A percentile compares a stretch with the other conserved stretches of the same genome.
These are phyloP conservation scores for Epiblema foenella DNA, from an alignment of 2,888 invertebrate species.

Conservation along the genomic window DNA sequence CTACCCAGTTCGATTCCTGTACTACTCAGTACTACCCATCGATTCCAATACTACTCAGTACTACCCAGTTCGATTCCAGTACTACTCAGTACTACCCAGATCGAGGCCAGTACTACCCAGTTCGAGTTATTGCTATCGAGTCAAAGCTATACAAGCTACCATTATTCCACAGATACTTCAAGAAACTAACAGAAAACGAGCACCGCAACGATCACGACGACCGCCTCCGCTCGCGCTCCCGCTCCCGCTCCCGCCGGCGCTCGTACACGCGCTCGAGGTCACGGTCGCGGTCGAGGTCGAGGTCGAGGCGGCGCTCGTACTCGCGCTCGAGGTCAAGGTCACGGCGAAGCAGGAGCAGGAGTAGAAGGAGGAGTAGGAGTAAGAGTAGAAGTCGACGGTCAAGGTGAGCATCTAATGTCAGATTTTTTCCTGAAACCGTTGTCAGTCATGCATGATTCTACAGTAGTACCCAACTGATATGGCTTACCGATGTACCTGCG, in stretches of 20 bases:
- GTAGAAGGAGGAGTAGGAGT: constrained; percentile 51
- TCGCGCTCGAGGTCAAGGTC: constrained; percentile 61
- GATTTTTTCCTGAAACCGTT: too few species aligned
- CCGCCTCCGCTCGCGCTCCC: constrained; percentile 59
- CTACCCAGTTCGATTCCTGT: too few species aligned
- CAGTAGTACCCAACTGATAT: too few species aligned
- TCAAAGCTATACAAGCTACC: not conserved
- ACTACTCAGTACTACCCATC: too few species aligned
- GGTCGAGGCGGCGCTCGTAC: constrained; percentile 52
- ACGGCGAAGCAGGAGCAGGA: constrained; percentile 50
- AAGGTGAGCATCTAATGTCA: constrained; percentile 37
- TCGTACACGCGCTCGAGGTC: constrained; percentile 54
- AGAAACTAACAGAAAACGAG: constrained; percentile 84
- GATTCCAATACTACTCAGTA: too few species aligned
- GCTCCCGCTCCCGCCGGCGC: constrained; percentile 58
- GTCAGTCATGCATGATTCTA: too few species aligned
- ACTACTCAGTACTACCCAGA: too few species aligned
- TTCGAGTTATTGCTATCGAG: too few species aligned
- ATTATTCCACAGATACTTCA: constrained; percentile 80
- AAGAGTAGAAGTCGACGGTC: constrained; percentile 66
- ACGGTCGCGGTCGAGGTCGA: constrained; percentile 46
- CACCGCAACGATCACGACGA: constrained; percentile 80
- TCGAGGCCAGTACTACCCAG: too few species aligned
- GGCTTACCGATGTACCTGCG: too few species aligned
- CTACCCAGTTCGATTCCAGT: too few species aligned